phyloP scores from a whole-genome alignment of 2,797 vertebrate genomes.

The Thunnus albacares region DNA sequence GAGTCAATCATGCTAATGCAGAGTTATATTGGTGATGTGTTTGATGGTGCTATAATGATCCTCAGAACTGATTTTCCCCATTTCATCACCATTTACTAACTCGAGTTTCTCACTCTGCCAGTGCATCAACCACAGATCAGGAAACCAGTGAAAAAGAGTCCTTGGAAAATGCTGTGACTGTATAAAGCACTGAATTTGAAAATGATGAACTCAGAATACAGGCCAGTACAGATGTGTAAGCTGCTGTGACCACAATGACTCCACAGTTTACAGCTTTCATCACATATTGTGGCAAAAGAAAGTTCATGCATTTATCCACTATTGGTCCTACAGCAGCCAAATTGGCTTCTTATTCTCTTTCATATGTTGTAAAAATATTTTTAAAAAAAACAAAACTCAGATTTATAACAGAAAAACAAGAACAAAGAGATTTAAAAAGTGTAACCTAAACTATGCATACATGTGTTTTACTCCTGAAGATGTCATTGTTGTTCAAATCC shows the following conservation, averaged over 20 bases:
- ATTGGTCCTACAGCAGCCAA: slow-evolving; percentile 18
- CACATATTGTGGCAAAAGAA: slow-evolving; percentile 23
- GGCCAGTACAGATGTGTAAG: slow-evolving; percentile 54
- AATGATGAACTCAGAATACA: slow-evolving; percentile 39
- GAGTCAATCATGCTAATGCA: slow-evolving; percentile 22
- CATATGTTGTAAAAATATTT: neutral
- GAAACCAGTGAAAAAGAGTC: slow-evolving; percentile 58
- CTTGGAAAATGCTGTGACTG: slow-evolving; percentile 52
- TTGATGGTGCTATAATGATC: slow-evolving; percentile 55
- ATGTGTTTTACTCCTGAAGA: neutral
- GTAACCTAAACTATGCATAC: neutral
- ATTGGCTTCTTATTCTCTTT: neutral
- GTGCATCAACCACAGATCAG: slow-evolving; percentile 59
- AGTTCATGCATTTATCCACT: slow-evolving; percentile 15
- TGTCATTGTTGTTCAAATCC: slow-evolving; percentile 24
- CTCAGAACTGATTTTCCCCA: slow-evolving; percentile 45
- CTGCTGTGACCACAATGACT: slow-evolving; percentile 39
- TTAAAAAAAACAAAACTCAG: neutral
- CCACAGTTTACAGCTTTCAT: slow-evolving; percentile 53
- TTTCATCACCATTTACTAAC: slow-evolving; percentile 57
- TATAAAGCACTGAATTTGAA: slow-evolving; percentile 38
- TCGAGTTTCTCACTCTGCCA: slow-evolving; percentile 27
- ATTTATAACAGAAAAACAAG: neutral
- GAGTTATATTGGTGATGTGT: slow-evolving; percentile 23
- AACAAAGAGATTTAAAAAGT: slow-evolving; percentile 8